phyloP scores from a whole-genome alignment of 2,113 vertebrate genomes.

The Leucopsar rothschildi region DNA sequence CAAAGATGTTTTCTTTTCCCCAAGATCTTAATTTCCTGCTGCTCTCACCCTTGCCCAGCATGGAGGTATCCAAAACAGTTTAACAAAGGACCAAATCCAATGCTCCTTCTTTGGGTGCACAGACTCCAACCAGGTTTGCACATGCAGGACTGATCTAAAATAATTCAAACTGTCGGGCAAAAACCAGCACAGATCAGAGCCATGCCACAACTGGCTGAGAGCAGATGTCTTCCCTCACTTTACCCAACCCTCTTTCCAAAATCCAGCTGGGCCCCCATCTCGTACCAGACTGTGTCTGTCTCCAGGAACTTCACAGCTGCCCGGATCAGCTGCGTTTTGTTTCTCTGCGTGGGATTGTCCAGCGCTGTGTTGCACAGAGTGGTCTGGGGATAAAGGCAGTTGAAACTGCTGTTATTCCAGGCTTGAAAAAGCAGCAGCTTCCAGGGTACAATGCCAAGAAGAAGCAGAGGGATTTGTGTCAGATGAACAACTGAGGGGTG shows the following conservation, averaged over 20 bases:
- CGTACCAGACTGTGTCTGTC: constrained; percentile 92
- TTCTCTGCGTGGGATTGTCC: constrained; percentile 90
- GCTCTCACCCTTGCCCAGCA: neutral
- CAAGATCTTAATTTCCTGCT: neutral
- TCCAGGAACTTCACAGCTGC: constrained; percentile 92
- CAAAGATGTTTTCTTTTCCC: neutral
- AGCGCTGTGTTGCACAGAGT: constrained; percentile 93
- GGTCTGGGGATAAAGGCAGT: constrained; percentile 74
- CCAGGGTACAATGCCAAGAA: neutral
- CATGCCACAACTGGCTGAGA: neutral
- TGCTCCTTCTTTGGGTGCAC: neutral
- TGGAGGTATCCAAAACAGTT: neutral
- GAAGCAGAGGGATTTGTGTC: neutral
- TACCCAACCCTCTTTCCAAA: neutral
- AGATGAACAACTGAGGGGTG: accelerated
- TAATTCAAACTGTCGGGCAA: neutral
- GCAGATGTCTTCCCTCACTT: neutral
- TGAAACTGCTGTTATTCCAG: neutral
- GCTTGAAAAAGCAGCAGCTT: neutral
- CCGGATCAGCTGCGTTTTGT: constrained; percentile 83
- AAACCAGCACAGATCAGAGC: neutral
- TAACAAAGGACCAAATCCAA: neutral
- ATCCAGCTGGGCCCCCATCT: neutral
- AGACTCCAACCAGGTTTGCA: neutral
- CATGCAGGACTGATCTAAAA: neutral